phyloP scores from a whole-genome alignment of 2,888 invertebrate genomes.

The Melanargia galathea region DNA sequence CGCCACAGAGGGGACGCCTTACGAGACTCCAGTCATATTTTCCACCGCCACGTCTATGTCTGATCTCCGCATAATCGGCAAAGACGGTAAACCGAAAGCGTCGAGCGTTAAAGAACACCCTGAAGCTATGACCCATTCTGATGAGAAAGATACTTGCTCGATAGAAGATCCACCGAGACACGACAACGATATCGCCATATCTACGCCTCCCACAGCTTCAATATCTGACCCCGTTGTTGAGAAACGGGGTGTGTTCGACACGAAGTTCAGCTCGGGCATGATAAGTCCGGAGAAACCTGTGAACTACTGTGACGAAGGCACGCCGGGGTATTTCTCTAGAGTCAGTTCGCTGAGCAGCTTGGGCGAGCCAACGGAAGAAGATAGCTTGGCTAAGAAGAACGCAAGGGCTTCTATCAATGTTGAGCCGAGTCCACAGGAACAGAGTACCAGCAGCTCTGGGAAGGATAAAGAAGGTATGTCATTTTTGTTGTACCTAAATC shows the following conservation, averaged over 20 bases:
- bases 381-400: conserved; percentile 70
- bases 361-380: conserved; percentile 77
- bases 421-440: conserved; percentile 61
- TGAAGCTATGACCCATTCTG: conserved; percentile 76
- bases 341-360: conserved; percentile 84
- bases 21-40: conserved; percentile 90
- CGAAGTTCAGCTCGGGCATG: conserved; percentile 85
- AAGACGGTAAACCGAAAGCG: conserved; percentile 65
- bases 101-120: conserved; percentile 67
- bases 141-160: conserved; percentile 76
- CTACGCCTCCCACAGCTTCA: conserved; percentile 57
- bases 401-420: conserved; percentile 73
- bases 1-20: conserved; percentile 95
- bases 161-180: conserved; percentile 74
- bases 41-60: conserved; percentile 95
- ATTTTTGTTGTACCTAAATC: conserved; percentile 15
- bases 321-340: conserved; percentile 89
- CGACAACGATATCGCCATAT: conserved; percentile 71
- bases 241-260: conserved; percentile 69
- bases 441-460: conserved; percentile 56
- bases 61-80: conserved; percentile 86
- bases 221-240: conserved; percentile 53
- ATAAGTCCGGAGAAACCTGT: conserved; percentile 90
- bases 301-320: conserved; percentile 94
- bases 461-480: conserved; percentile 74